Percentiles rank a stretch among this genome's conserved stretches.
These are phyloP conservation scores for Heterohyrax brucei DNA, from an alignment of 2,797 vertebrate species.

Conservation along the genomic window DNA sequence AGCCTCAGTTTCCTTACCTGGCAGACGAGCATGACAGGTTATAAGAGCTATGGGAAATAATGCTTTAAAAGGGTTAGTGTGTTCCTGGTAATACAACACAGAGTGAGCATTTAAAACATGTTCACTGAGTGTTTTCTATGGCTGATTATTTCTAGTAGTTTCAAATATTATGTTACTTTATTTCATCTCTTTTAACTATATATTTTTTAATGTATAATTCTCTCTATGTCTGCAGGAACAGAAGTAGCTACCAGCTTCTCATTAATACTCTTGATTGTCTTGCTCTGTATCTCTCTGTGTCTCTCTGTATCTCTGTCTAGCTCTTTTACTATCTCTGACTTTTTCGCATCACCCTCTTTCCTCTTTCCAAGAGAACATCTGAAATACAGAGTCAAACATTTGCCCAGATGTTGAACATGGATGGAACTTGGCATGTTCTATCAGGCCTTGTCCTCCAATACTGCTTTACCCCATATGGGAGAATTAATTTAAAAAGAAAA, in stretches of 20 bases:
- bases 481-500: not conserved
- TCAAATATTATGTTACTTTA: constrained; percentile 1
- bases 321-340: not conserved
- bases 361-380: not conserved
- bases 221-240: not conserved
- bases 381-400: not conserved
- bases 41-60: not conserved
- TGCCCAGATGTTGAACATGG: not conserved
- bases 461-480: constrained; percentile 18
- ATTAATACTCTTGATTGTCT: not conserved
- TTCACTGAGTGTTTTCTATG: not conserved
- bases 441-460: not conserved
- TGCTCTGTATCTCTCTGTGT: not conserved
- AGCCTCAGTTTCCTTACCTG: not conserved
- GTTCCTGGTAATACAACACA: fast-evolving
- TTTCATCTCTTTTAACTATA: constrained; percentile 21
- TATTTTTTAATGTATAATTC: not conserved
- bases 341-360: not conserved
- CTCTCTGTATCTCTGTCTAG: not conserved
- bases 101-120: not conserved
- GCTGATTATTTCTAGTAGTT: not conserved
- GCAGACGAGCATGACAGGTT: too few relatives aligned
- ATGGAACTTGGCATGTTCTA: too few relatives aligned
- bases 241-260: not conserved
- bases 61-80: fast-evolving